These are phyloP conservation scores for Phaenicophaeus curvirostris DNA, from an alignment of 2,797 vertebrate genomes.

Conservation along the genomic window DNA sequence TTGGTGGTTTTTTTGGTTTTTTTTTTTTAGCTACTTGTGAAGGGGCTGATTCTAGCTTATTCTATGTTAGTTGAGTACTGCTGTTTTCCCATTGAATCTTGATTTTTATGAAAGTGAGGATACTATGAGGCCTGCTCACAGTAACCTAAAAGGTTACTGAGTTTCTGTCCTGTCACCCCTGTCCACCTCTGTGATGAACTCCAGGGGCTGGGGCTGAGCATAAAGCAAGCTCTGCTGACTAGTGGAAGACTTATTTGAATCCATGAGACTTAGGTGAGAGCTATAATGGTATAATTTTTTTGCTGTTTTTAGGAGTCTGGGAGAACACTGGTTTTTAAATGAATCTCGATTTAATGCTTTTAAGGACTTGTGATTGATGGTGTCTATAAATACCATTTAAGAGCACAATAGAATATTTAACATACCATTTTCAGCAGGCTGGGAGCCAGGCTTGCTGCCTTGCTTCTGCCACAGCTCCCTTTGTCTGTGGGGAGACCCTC, in stretches of 20 bases:
- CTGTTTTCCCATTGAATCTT: fast-evolving
- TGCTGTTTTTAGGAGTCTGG: not conserved
- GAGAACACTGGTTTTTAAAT: not conserved
- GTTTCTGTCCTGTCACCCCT: not conserved
- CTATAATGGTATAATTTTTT: not conserved
- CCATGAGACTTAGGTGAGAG: not conserved
- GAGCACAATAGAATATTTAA: not conserved
- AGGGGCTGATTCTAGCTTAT: not conserved
- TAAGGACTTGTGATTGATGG: conserved; percentile 3
- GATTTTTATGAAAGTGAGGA: not conserved
- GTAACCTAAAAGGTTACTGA: not conserved
- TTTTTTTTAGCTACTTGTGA: not conserved
- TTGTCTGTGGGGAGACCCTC: not conserved
- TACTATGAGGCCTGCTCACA: not conserved
- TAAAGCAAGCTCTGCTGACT: not conserved
- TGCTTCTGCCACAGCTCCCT: not conserved
- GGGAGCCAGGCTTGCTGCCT: not conserved
- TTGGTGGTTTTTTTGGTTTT: not conserved
- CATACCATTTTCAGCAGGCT: not conserved
- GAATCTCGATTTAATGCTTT: not conserved
- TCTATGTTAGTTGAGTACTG: fast-evolving
- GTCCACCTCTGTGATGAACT: not conserved
- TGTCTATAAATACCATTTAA: conserved; percentile 26
- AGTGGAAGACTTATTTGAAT: not conserved
- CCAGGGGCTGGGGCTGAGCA: fast-evolving